Conservation (phyloP, 2,888 invertebrate species). For the Acholoe squamosa region DNA sequence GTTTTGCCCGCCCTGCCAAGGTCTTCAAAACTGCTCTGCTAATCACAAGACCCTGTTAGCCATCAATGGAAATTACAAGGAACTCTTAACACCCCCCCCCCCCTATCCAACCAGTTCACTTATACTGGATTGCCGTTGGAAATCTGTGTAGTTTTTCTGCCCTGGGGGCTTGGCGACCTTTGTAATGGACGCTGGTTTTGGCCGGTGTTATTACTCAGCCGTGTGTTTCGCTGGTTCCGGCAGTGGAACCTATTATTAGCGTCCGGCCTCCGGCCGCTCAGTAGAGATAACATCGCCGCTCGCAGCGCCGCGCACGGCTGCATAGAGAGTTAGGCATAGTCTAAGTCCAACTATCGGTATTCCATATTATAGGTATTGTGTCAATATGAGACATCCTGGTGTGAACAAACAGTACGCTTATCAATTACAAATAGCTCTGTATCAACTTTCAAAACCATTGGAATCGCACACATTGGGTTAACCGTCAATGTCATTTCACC, state of each 20-base stretch:
- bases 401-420: neutral
- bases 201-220: neutral
- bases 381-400: neutral
- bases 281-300: conserved; percentile 23
- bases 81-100: neutral
- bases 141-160: conserved; percentile 10
- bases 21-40: neutral
- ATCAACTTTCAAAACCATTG: neutral
- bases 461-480: neutral
- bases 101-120: neutral
- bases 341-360: neutral
- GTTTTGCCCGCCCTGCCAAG: neutral
- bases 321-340: neutral
- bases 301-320: conserved; percentile 23
- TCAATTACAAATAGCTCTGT: neutral
- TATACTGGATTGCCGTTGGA: neutral
- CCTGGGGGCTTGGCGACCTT: neutral
- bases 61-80: conserved; percentile 31
- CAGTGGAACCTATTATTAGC: neutral
- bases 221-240: neutral
- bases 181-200: neutral
- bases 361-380: neutral
- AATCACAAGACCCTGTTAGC: conserved; percentile 30
- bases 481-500: too few relatives aligned
- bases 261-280: neutral